These are phyloP conservation scores for Agrotis puta DNA, from an alignment of 2,888 invertebrate genomes.

Conservation along the genomic window DNA sequence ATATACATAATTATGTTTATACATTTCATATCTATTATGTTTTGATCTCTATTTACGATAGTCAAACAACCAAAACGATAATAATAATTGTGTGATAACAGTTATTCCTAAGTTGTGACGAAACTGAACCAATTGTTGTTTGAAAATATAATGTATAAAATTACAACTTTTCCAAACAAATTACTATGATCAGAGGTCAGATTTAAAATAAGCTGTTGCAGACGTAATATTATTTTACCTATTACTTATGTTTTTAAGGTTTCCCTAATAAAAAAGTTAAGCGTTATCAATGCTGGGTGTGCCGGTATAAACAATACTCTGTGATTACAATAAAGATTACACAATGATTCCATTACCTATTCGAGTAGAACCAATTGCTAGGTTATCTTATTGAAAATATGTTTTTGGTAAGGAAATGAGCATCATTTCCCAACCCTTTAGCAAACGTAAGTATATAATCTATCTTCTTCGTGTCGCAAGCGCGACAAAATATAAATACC, in stretches of 20 bases:
- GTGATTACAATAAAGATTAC: slow-evolving; percentile 29
- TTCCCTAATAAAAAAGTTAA: not conserved
- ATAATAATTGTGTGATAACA: slow-evolving; percentile 55
- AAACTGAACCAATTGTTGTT: slow-evolving; percentile 8
- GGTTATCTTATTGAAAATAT: not conserved
- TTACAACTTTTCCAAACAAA: not conserved
- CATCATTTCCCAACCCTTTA: not conserved
- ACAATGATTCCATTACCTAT: not conserved
- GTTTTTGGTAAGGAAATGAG: not conserved
- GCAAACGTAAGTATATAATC: no score
- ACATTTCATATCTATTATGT: slow-evolving; percentile 27
- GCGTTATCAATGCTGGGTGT: slow-evolving; percentile 28
- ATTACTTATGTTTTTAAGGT: slow-evolving; percentile 4
- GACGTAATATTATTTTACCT: no score
- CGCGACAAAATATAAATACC: no score
- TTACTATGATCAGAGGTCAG: not conserved
- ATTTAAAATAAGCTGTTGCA: no score
- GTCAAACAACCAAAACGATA: slow-evolving; percentile 60
- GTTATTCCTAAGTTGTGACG: slow-evolving; percentile 60
- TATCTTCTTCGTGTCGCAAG: no score
- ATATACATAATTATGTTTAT: slow-evolving; percentile 1
- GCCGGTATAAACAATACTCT: slow-evolving; percentile 29
- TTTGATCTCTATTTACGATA: slow-evolving; percentile 39
- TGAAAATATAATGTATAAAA: slow-evolving; percentile 11
- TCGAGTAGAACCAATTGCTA: not conserved